Percentiles rank a stretch among this genome's conserved stretches.
Conservation (phyloP, 2,888 invertebrate species). For the Patella ulyssiponensis region DNA sequence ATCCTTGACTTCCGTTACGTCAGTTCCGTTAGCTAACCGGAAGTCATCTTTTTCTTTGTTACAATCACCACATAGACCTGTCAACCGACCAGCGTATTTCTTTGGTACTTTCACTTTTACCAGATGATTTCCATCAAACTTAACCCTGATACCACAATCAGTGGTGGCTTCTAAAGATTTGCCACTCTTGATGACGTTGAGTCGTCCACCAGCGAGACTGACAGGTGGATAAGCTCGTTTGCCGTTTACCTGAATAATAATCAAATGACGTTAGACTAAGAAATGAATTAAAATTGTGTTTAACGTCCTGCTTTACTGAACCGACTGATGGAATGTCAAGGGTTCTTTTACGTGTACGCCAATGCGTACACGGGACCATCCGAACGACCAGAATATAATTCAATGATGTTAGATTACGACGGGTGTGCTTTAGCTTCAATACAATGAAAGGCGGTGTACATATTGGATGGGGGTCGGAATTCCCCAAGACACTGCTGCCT, state of each 20-base stretch:
- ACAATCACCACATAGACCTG: constrained; percentile 54
- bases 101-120: constrained; percentile 39
- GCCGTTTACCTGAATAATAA: constrained; percentile 32
- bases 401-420: no score
- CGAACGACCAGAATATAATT: no score
- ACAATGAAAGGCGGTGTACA: no score
- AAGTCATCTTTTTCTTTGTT: constrained; percentile 45
- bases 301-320: no score
- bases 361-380: no score
- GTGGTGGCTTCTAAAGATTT: constrained; percentile 34
- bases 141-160: constrained; percentile 40
- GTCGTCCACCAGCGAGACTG: constrained; percentile 16
- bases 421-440: no score
- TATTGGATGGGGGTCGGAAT: no score
- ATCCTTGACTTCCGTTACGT: constrained; percentile 31
- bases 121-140: constrained; percentile 43
- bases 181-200: constrained; percentile 32
- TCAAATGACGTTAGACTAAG: no score
- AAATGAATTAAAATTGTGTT: no score
- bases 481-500: no score
- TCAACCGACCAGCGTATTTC: constrained; percentile 32
- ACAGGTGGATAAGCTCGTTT: constrained; percentile 30
- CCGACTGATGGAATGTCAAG: no score
- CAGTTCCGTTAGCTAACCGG: constrained; percentile 35
- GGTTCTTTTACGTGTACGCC: no score